phyloP scores from a whole-genome alignment of 2,113 vertebrate genomes.

The Helogale parvula region DNA sequence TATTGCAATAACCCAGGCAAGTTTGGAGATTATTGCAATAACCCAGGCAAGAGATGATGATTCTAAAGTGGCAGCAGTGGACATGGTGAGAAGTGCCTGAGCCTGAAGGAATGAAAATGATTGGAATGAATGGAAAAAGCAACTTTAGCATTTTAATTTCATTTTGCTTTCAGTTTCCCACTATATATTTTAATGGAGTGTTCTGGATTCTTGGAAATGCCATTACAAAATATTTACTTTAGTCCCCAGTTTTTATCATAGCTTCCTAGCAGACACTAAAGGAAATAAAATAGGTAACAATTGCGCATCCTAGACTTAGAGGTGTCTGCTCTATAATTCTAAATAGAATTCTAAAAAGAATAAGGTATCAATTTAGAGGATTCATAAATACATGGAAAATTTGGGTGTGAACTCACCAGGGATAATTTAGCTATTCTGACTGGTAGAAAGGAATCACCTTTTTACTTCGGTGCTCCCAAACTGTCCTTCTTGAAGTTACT shows the following conservation, averaged over 20 bases:
- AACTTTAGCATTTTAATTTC: neutral
- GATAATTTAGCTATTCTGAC: neutral
- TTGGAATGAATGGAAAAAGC: neutral
- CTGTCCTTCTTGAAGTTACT: neutral
- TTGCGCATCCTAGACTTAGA: neutral
- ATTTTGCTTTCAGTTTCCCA: neutral
- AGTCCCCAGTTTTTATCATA: slow-evolving; percentile 2
- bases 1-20: neutral
- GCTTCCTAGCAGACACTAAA: neutral
- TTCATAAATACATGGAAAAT: neutral
- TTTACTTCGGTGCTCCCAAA: neutral
- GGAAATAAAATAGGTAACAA: neutral
- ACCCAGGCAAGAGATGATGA: neutral
- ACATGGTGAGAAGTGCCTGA: neutral
- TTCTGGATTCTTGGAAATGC: neutral
- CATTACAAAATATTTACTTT: neutral
- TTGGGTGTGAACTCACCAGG: neutral
- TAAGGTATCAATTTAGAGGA: neutral
- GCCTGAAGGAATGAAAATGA: neutral
- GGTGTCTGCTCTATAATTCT: neutral
- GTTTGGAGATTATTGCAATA: neutral
- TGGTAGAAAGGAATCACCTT: neutral
- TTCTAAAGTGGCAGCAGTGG: neutral
- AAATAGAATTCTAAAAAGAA: neutral
- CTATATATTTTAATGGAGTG: neutral